A percentile compares a stretch with the other conserved stretches of the same genome.
These are phyloP conservation scores for Corythornis vintsioides DNA, from an alignment of 2,113 vertebrate species.

Conservation along the genomic window DNA sequence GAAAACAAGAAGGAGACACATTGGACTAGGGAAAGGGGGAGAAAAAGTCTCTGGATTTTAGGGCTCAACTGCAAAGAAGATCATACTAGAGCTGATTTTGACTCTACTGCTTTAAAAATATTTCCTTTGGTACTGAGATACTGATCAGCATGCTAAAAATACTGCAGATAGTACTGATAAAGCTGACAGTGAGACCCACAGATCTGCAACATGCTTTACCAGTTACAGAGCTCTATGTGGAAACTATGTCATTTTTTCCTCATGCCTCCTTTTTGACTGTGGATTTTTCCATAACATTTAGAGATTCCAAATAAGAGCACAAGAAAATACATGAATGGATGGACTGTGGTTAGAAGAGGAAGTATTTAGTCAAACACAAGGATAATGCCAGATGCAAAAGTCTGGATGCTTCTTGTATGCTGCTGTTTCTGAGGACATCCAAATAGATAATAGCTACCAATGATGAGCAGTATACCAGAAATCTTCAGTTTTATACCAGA, in stretches of 20 bases:
- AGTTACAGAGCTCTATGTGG: not conserved
- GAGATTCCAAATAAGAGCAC: conserved; percentile 50
- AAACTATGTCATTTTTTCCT: conserved; percentile 44
- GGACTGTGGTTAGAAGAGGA: conserved; percentile 20
- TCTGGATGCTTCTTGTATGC: not conserved
- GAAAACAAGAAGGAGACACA: not conserved
- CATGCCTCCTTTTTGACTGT: not conserved
- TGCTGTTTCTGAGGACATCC: conserved; percentile 15
- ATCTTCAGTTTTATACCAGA: not conserved
- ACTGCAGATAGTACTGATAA: not conserved
- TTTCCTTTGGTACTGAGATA: not conserved
- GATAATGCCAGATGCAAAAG: conserved; percentile 27
- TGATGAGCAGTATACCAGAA: not conserved
- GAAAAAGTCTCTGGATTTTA: not conserved
- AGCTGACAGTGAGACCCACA: not conserved
- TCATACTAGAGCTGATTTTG: not conserved
- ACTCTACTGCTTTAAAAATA: not conserved
- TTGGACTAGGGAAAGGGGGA: not conserved
- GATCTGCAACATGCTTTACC: not conserved
- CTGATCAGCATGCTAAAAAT: not conserved
- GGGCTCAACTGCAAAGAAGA: not conserved
- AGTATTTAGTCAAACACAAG: conserved; percentile 53
- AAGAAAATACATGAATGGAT: conserved; percentile 54
- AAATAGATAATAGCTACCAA: not conserved
- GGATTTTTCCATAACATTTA: conserved; percentile 58